phyloP scores from a whole-genome alignment of 2,113 vertebrate genomes.

The Glaucomys volans region DNA sequence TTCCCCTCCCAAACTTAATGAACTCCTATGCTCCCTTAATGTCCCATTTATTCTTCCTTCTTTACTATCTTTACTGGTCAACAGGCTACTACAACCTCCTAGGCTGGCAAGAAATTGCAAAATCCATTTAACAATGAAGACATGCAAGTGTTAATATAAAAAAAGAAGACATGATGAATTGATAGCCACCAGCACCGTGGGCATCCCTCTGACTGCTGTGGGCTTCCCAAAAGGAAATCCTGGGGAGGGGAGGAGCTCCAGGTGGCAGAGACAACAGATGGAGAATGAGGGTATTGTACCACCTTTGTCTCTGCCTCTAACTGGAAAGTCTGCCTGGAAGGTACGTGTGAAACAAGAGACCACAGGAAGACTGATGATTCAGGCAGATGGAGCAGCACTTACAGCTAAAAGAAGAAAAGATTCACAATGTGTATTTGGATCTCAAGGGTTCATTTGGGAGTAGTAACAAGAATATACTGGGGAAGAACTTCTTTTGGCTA shows the following conservation, averaged over 20 bases:
- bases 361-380: background rate
- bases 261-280: background rate
- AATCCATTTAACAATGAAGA: background rate
- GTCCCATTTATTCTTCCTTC: background rate
- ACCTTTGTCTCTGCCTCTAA: background rate
- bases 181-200: background rate
- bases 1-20: background rate
- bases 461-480: background rate
- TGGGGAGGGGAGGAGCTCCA: background rate
- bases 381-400: background rate
- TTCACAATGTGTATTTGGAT: background rate
- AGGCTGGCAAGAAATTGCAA: background rate
- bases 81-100: background rate
- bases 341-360: background rate
- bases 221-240: background rate
- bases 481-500: background rate
- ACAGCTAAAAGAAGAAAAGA: slow-evolving; percentile 6
- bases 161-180: background rate
- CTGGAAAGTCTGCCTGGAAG: background rate
- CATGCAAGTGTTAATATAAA: background rate
- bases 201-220: background rate
- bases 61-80: background rate
- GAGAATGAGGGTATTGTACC: background rate
- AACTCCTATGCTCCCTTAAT: background rate
- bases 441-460: background rate